Evolutionary conservation across 92 coral and sea anemone species (phyloP).

Genomic region (Pocillopora meandrina): DNA sequence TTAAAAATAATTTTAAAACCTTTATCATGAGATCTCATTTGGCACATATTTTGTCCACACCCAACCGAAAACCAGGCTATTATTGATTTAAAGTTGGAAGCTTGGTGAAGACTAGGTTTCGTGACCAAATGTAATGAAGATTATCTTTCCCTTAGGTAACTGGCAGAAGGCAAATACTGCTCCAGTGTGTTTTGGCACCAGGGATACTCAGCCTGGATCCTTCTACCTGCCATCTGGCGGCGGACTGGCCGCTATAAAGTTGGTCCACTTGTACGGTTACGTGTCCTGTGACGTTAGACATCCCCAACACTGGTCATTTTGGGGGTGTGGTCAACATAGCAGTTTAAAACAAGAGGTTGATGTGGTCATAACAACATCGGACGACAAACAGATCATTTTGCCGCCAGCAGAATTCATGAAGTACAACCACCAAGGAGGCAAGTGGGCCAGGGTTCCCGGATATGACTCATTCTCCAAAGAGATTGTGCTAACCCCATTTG

Average conservation of each 20-base stretch:
- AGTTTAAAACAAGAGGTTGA: not conserved
- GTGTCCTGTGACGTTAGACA: not conserved
- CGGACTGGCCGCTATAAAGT: not conserved
- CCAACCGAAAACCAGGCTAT: too few relatives aligned
- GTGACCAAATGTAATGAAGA: too few relatives aligned
- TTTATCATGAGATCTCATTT: too few relatives aligned
- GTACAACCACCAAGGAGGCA: not conserved
- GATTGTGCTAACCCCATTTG: not conserved
- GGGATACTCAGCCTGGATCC: not conserved
- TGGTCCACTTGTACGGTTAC: constrained; percentile 2
- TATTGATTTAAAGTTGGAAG: too few relatives aligned
- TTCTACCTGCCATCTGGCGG: not conserved
- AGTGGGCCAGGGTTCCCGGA: not conserved
- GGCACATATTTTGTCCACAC: too few relatives aligned
- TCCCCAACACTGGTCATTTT: not conserved
- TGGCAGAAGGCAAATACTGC: not conserved
- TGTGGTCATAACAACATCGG: not conserved
- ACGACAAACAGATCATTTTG: not conserved
- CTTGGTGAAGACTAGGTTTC: too few relatives aligned
- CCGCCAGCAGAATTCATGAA: not conserved
- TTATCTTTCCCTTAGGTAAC: too few relatives aligned
- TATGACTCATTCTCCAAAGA: not conserved
- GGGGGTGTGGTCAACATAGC: not conserved
- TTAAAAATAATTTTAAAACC: too few relatives aligned
- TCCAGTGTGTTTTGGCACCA: constrained; percentile 9